These are phyloP conservation scores for Maniola jurtina DNA, from an alignment of 1,140 invertebrate species.

Conservation along the genomic window DNA sequence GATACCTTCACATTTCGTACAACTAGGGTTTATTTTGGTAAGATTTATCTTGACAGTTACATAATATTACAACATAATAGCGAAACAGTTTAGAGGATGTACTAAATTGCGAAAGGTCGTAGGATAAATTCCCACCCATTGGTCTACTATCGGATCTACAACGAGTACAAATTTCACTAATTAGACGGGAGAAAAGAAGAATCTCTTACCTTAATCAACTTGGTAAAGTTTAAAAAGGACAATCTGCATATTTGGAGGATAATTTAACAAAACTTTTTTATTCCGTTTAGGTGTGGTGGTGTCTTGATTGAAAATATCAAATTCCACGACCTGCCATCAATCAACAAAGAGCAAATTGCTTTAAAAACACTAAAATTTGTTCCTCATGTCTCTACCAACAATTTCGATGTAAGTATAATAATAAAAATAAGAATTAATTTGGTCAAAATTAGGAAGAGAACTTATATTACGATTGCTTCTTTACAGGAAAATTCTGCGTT, in stretches of 20 bases:
- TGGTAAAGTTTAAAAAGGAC: background rate
- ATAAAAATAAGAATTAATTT: background rate
- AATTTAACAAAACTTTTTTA: background rate
- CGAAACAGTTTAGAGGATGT: background rate
- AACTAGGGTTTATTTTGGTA: background rate
- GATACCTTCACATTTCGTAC: background rate
- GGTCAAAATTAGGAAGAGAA: background rate
- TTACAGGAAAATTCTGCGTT: slow-evolving; percentile 31
- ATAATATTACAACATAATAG: background rate
- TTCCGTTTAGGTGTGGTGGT: slow-evolving; percentile 32
- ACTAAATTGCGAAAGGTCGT: too few relatives aligned
- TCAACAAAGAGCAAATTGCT: slow-evolving; percentile 12
- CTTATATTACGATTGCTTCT: background rate
- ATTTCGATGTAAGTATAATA: slow-evolving; percentile 30
- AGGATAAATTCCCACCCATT: background rate
- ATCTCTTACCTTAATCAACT: background rate
- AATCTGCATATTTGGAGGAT: background rate
- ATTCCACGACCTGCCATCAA: slow-evolving; percentile 22
- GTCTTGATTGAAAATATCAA: slow-evolving; percentile 30
- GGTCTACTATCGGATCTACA: background rate
- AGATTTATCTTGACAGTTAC: background rate
- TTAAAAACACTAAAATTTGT: slow-evolving; percentile 34
- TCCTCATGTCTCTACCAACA: slow-evolving; percentile 27
- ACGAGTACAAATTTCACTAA: background rate
- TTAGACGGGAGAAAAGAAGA: background rate